Evolutionary conservation across 2,888 invertebrate species (phyloP).

Genomic region (Eupithecia pulchellata): DNA sequence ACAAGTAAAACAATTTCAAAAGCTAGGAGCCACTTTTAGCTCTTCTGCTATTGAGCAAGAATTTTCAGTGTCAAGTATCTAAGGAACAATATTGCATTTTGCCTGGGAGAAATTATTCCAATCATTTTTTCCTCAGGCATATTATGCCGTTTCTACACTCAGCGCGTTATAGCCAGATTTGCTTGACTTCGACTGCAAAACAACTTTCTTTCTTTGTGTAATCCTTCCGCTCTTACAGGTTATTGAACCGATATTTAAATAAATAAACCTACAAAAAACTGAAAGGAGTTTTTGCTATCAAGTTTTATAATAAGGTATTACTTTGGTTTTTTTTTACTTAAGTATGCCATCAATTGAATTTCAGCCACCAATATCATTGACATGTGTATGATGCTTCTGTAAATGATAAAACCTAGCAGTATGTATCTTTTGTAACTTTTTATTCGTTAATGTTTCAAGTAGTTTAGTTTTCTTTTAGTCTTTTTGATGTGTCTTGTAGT

Average conservation of each 20-base stretch:
- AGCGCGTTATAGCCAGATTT: background rate
- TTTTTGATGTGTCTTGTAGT: no score
- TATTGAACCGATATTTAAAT: background rate
- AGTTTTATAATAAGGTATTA: no score
- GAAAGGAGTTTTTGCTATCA: no score
- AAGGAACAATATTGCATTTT: slow-evolving; percentile 56
- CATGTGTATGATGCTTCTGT: no score
- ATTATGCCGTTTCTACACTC: slow-evolving; percentile 18
- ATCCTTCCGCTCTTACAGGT: background rate
- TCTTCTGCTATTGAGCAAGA: slow-evolving; percentile 18
- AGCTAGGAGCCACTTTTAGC: slow-evolving; percentile 1
- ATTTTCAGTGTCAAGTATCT: slow-evolving; percentile 47
- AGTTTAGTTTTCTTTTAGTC: no score
- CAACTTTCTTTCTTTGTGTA: background rate
- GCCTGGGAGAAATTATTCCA: slow-evolving; percentile 50
- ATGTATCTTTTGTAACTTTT: no score
- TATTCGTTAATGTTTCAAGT: no score
- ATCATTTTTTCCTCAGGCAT: slow-evolving; percentile 45
- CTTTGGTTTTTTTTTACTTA: no score
- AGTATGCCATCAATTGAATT: no score
- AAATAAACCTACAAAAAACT: background rate
- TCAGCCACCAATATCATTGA: no score
- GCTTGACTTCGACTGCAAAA: background rate
- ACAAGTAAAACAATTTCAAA: background rate
- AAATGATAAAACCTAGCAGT: no score